phyloP scores from a whole-genome alignment of 1,140 invertebrate genomes.

The Listronotus oregonensis region DNA sequence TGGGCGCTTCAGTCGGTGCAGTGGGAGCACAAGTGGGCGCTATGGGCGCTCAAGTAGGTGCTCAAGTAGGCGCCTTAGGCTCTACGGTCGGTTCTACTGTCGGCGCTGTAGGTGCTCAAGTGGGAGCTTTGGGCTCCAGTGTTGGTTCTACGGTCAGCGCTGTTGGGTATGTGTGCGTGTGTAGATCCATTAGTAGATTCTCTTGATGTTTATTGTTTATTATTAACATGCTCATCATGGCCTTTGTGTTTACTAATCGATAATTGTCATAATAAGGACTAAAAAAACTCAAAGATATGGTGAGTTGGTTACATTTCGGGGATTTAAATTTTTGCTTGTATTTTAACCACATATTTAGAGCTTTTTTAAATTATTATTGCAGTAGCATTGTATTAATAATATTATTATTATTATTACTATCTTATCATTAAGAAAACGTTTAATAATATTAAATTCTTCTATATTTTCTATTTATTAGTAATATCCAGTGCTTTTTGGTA shows the following conservation, averaged over 20 bases:
- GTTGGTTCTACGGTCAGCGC: constrained; percentile 51
- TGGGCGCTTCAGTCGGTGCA: constrained; percentile 49
- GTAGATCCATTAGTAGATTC: constrained; percentile 7
- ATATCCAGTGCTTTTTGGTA: no score
- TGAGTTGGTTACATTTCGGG: no score
- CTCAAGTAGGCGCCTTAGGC: constrained; percentile 49
- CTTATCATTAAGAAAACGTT: no score
- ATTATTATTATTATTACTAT: no score
- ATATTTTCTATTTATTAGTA: no score
- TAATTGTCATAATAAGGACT: not conserved
- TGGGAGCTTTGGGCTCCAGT: constrained; percentile 47
- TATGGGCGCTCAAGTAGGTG: constrained; percentile 49
- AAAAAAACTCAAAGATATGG: not conserved
- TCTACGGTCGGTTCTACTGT: constrained; percentile 49
- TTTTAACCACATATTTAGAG: no score
- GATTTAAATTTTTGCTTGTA: no score
- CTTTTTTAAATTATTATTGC: no score
- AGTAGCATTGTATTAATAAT: no score
- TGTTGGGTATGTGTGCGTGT: constrained; percentile 53
- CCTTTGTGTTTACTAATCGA: no score
- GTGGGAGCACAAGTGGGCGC: constrained; percentile 51
- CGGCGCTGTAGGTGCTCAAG: constrained; percentile 48
- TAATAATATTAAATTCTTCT: no score
- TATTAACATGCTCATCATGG: no score
- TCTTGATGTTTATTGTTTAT: constrained; percentile 1